Conservation (phyloP, 2,888 invertebrate genomes). For the Sthenelais limicola region DNA sequence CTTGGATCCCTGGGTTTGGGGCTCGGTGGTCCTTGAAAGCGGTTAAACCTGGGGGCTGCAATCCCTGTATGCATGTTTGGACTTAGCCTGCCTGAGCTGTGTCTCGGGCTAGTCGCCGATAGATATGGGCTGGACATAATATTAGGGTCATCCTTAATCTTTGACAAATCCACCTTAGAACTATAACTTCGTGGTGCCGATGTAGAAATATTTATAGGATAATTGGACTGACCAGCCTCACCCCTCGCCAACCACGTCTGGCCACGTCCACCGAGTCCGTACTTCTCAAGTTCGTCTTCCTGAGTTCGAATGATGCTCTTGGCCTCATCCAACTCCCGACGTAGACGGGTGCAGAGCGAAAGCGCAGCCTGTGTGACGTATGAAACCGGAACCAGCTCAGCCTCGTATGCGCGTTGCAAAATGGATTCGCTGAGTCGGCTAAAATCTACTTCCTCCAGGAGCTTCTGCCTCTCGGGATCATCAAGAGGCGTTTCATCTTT, state of each 20-base stretch:
- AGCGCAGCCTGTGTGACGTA: conserved; percentile 65
- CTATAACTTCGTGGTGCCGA: too few species aligned
- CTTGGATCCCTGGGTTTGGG: too few species aligned
- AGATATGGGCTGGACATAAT: too few species aligned
- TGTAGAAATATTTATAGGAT: too few species aligned
- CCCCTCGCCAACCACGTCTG: conserved; percentile 3
- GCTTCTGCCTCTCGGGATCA: conserved; percentile 56
- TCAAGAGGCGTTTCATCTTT: conserved; percentile 60
- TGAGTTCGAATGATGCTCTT: conserved; percentile 60
- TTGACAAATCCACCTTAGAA: too few species aligned
- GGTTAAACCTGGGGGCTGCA: too few species aligned
- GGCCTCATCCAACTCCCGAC: conserved; percentile 62
- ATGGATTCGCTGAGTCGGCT: conserved; percentile 63
- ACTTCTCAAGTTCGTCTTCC: conserved; percentile 58
- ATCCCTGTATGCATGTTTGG: too few species aligned
- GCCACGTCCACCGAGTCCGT: conserved; percentile 38
- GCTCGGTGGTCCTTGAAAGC: too few species aligned
- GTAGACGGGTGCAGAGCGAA: conserved; percentile 61
- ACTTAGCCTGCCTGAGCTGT: too few species aligned
- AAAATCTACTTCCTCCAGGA: conserved; percentile 64
- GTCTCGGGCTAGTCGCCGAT: too few species aligned
- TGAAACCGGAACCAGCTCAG: conserved; percentile 62
- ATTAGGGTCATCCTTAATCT: too few species aligned
- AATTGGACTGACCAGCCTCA: not conserved
- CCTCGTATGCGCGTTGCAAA: conserved; percentile 62